Evolutionary conservation across 2,113 vertebrate genomes (phyloP).

Genomic region (rabbit (Oryctolagus cuniculus)): mOryCun1.1 NC_091437.1:16737501-16738000

Average conservation of each 20-base stretch:
- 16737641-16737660: conserved; percentile 11
- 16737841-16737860: neutral
- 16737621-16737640: conserved; percentile 32
- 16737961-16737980: neutral
- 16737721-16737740: neutral
- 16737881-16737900: neutral
- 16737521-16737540: conserved; percentile 39
- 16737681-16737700: neutral
- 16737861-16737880: neutral
- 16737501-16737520: conserved; percentile 36
- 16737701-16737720: neutral
- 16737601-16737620: conserved; percentile 46
- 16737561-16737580: conserved; percentile 54
- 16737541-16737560: neutral
- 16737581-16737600: conserved; percentile 58
- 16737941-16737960: conserved; percentile 37
- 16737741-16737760: neutral
- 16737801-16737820: neutral
- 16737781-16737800: neutral
- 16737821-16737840: neutral
- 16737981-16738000: neutral
- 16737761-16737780: neutral
- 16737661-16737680: neutral
- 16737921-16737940: neutral
- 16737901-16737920: neutral